Conservation (phyloP, 2,888 invertebrate genomes). For the Schizaphis graminum region DNA sequence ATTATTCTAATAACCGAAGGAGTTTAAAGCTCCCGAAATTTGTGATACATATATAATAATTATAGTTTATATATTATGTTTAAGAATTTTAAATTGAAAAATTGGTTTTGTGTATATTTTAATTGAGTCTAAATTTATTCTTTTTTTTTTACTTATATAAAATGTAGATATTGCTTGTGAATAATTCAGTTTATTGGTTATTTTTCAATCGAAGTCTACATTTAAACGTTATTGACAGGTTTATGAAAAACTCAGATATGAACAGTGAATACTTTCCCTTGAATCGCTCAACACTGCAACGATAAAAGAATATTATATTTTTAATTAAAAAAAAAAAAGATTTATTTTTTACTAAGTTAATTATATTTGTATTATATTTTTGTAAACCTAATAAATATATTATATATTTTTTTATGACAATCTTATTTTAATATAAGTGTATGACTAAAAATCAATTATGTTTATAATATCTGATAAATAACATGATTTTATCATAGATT, state of each 20-base stretch:
- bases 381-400: no score
- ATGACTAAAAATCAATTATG: background rate
- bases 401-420: no score
- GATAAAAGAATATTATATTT: background rate
- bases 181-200: background rate
- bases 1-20: background rate
- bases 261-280: background rate
- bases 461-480: background rate
- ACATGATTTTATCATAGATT: no score
- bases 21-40: background rate
- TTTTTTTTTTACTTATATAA: background rate
- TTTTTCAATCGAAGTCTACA: background rate
- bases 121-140: background rate
- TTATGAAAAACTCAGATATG: background rate
- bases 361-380: no score
- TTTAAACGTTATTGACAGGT: background rate
- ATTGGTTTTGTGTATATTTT: background rate
- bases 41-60: background rate
- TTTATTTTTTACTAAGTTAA: background rate
- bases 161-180: background rate
- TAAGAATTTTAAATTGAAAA: background rate
- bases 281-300: background rate
- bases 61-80: background rate
- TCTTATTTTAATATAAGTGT: background rate
- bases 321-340: background rate